These are phyloP conservation scores for Drosophila asahinai DNA, from an alignment of 1,140 invertebrate genomes.

Conservation along the genomic window DNA sequence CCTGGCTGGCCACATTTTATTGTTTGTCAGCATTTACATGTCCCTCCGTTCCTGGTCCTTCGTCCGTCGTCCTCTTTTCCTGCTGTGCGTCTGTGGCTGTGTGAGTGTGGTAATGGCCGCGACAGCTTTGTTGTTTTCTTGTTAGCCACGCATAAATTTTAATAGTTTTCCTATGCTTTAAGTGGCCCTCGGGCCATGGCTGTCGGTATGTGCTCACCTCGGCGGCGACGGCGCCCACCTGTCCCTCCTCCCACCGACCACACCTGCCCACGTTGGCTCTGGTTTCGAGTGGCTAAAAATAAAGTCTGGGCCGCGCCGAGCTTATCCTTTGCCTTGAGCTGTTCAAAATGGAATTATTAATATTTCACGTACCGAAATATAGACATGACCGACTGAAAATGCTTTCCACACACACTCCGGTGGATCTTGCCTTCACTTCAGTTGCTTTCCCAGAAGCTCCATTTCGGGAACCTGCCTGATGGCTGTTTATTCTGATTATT, in stretches of 20 bases:
- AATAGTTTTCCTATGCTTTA: conserved; percentile 74
- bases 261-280: conserved; percentile 26
- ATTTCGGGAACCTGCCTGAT: conserved; percentile 6
- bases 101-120: conserved; percentile 37
- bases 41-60: conserved; percentile 21
- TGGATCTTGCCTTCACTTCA: conserved; percentile 11
- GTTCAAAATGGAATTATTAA: conserved; percentile 72
- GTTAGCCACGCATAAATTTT: conserved; percentile 72
- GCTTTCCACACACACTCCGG: conserved; percentile 34
- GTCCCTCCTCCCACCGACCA: background rate
- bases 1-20: conserved; percentile 54
- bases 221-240: background rate
- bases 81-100: background rate
- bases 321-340: conserved; percentile 66
- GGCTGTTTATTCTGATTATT: conserved; percentile 52
- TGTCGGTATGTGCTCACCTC: conserved; percentile 17
- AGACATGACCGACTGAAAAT: conserved; percentile 54
- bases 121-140: conserved; percentile 38
- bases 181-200: conserved; percentile 48
- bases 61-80: conserved; percentile 4
- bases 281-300: conserved; percentile 59
- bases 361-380: conserved; percentile 64
- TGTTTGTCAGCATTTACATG: conserved; percentile 75
- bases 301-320: conserved; percentile 39
- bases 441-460: background rate